Conservation (phyloP, 2,113 vertebrate genomes). For the Hyaena hyaena region DNA sequence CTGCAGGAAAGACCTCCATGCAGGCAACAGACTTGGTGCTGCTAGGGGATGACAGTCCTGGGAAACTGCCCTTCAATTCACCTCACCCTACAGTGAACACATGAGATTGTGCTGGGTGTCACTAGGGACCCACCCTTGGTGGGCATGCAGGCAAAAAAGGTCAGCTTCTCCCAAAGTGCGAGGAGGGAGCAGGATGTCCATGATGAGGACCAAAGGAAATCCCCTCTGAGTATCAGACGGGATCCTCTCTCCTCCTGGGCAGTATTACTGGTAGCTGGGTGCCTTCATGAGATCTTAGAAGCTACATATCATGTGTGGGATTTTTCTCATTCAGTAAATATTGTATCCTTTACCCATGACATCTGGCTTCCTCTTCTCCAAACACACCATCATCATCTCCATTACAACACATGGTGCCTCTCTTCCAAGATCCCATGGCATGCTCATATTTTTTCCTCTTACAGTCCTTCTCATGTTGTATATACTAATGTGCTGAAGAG, state of each 20-base stretch:
- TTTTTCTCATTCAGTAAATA: background rate
- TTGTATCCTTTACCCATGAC: background rate
- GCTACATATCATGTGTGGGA: rapidly evolving
- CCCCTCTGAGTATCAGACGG: background rate
- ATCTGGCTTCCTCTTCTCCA: background rate
- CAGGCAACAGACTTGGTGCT: background rate
- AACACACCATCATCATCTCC: no score
- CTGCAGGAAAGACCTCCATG: background rate
- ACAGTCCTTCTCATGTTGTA: background rate
- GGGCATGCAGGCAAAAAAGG: background rate
- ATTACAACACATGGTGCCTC: background rate
- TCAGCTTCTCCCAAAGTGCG: background rate
- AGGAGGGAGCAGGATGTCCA: background rate
- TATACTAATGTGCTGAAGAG: background rate
- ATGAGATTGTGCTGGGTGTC: no score
- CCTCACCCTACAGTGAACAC: background rate
- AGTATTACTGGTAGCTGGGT: background rate
- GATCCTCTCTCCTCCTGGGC: background rate
- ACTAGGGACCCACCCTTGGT: background rate
- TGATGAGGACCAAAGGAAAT: background rate
- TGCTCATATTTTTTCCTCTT: background rate
- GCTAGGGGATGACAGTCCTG: no score
- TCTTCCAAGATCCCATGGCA: background rate
- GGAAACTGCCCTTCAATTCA: background rate
- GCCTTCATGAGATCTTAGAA: background rate